Base-by-base conservation (phyloP, 2,888 invertebrate genomes). In the Polietes domitor region DNA sequence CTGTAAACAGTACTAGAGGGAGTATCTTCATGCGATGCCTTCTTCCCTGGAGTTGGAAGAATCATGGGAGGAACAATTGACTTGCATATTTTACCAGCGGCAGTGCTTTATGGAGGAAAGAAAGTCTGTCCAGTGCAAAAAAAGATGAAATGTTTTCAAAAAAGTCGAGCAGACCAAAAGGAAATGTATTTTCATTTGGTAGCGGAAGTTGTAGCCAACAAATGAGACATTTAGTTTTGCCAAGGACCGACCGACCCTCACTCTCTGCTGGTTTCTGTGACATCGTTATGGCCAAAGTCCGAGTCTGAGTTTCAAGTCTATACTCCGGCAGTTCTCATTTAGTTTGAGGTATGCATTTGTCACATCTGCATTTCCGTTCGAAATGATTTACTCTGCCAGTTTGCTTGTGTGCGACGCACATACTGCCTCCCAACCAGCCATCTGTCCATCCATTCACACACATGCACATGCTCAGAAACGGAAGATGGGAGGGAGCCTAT, bases 181-280 rank as follows among this genome's bases (percentile, higher is more conserved):
- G 91, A 91, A 91, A 91, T 91, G 91, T 90, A 89, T 89, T 91
- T 91, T 89, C 90, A 90, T 91, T 89, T 89, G 86, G 87, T 87
- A 89, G 83, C 90, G 91, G 91, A 91, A 90, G 89, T 90, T 87
- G 73, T 73, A 84, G 78, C 86, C 88, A 88, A 86, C 90, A 90
- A 91, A 91, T 91, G 88, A 91, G 90, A 61, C 89, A 89, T 91
- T 91, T 91, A 91, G 91, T 91, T 91, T 91, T 88, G 70, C 71
- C 71, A 65, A 32, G 32, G 28, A 65, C 6, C n/a, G n/a, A n/a
- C n/a, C n/a, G n/a, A n/a, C 58, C 12, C 10, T 12, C 58, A n/a
- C 24, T 24, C 10, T 17, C 32, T 24, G 15, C 24, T 21, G 12
- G 7, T 32, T 19, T 1, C n/a, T 61, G 26, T 2, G 4, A 58